Percentiles rank a stretch among this genome's conserved stretches.
These are phyloP conservation scores for Polypedilum vanderplanki DNA, from an alignment of 1,140 invertebrate genomes.

Conservation along the genomic window DNA sequence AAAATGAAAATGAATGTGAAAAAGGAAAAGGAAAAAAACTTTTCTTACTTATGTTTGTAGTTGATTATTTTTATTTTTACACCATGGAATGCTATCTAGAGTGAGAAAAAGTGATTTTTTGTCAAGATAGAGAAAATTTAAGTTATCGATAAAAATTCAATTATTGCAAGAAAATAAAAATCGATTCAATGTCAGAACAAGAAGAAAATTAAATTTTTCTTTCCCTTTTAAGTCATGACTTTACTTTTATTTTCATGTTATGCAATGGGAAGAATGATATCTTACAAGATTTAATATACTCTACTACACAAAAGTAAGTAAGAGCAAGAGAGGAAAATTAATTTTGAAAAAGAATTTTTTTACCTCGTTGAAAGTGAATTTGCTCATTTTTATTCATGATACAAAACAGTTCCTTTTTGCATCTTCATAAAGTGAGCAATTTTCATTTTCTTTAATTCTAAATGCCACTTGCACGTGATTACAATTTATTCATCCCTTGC, in stretches of 20 bases:
- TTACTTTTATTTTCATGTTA: not conserved
- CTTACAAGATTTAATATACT: not conserved
- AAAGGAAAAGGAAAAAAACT: not conserved
- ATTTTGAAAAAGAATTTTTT: no score
- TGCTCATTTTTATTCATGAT: no score
- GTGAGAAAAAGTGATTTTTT: no score
- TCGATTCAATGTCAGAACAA: not conserved
- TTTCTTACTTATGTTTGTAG: no score
- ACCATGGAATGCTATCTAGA: no score
- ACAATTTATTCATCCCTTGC: constrained; percentile 14
- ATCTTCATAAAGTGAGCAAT: not conserved
- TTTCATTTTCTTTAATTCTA: constrained; percentile 4
- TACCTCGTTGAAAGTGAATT: no score
- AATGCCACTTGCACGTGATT: constrained; percentile 17
- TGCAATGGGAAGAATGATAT: not conserved
- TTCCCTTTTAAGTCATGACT: not conserved
- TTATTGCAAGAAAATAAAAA: no score
- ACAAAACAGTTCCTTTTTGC: no score
- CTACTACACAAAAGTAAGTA: not conserved
- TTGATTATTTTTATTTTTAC: no score
- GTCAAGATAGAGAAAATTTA: no score
- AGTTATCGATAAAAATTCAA: no score
- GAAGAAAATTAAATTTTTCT: not conserved
- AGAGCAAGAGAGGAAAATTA: no score
- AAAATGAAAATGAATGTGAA: not conserved